These are phyloP conservation scores for Carduelis carduelis DNA, from an alignment of 2,797 vertebrate species.

Conservation along the genomic window DNA sequence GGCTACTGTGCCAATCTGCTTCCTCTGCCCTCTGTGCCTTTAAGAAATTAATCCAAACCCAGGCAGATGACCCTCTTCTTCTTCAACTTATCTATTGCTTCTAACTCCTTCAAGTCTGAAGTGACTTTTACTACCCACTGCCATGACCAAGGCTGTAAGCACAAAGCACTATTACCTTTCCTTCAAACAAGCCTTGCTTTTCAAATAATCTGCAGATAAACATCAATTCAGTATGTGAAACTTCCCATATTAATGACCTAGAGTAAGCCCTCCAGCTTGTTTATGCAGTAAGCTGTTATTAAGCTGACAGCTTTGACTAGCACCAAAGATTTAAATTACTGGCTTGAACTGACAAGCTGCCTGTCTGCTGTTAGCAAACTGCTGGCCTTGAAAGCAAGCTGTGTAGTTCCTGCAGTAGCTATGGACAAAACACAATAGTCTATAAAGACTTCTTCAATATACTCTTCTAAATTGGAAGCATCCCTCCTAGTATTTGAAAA, in stretches of 20 bases:
- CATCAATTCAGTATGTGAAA: constrained; percentile 34
- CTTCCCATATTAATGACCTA: constrained; percentile 42
- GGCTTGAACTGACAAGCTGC: constrained; percentile 34
- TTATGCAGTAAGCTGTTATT: constrained; percentile 50
- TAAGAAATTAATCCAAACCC: not conserved
- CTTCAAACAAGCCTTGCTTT: not conserved
- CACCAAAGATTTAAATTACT: constrained; percentile 55
- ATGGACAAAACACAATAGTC: not conserved
- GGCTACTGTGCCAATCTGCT: not conserved
- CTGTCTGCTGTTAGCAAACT: constrained; percentile 5
- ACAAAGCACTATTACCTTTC: not conserved
- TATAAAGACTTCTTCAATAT: not conserved
- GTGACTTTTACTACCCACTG: not conserved
- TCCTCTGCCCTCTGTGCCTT: not conserved
- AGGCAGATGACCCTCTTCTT: not conserved
- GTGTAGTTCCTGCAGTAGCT: not conserved
- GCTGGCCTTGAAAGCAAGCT: not conserved
- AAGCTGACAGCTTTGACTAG: constrained; percentile 55
- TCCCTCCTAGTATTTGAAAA: not conserved
- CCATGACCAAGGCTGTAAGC: not conserved
- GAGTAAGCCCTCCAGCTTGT: constrained; percentile 34
- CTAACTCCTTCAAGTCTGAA: not conserved
- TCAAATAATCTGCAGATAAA: constrained; percentile 51
- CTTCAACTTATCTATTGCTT: not conserved
- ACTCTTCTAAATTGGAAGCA: not conserved